A percentile compares a stretch with the other conserved stretches of the same genome.
These are phyloP conservation scores for Piprites chloris DNA, from an alignment of 2,113 vertebrate genomes.

Conservation along the genomic window DNA sequence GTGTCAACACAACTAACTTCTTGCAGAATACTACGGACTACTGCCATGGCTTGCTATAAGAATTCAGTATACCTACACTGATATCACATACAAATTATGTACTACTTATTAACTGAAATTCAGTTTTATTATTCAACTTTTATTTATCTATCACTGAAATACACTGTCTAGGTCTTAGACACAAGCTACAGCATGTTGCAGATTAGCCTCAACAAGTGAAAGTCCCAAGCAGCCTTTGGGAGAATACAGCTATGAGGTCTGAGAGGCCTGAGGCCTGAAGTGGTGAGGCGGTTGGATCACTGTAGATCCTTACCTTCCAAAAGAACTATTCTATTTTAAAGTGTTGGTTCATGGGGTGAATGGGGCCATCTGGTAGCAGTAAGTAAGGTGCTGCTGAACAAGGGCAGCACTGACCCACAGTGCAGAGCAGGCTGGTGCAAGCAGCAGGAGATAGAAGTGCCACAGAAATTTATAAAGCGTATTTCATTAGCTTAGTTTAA, in stretches of 20 bases:
- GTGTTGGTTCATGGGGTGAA: background rate
- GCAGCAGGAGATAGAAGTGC: background rate
- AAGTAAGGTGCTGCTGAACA: background rate
- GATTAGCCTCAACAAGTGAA: background rate
- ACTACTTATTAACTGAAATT: background rate
- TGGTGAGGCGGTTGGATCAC: background rate
- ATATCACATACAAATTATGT: background rate
- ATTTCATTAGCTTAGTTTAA: background rate
- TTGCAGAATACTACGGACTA: background rate
- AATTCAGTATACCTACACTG: background rate
- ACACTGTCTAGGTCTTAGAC: background rate
- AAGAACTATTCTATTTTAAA: background rate
- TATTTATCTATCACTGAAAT: background rate
- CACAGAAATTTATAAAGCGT: background rate
- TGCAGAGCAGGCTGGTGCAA: background rate
- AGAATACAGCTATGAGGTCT: background rate
- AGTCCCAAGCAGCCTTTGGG: background rate
- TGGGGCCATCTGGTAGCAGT: fast-evolving
- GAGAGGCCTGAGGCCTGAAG: no score
- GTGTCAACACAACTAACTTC: background rate
- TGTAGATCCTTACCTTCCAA: background rate
- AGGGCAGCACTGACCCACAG: background rate
- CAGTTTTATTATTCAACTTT: background rate
- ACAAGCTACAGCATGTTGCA: background rate
- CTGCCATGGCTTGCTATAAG: background rate